Evolutionary conservation across 2,888 invertebrate species (phyloP).

Genomic region (Latrodectus elegans): DNA sequence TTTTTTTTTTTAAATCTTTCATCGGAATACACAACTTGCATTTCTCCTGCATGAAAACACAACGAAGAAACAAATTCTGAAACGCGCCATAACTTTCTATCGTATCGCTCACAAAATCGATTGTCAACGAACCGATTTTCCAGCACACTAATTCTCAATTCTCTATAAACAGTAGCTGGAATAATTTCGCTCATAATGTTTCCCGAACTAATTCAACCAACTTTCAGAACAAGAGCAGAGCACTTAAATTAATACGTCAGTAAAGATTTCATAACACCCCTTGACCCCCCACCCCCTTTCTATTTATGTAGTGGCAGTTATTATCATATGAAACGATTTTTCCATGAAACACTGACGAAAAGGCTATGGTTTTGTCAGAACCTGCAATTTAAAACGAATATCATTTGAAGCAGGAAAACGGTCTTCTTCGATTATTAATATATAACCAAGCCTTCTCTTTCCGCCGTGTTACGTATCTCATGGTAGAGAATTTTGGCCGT

Average conservation of each 20-base stretch:
- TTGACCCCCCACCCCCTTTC: background rate
- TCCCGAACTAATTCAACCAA: background rate
- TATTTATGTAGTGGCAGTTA: no score
- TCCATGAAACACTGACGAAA: no score
- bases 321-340: no score
- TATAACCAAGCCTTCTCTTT: background rate
- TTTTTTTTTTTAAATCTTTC: no score
- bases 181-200: background rate
- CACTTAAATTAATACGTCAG: slow-evolving; percentile 24
- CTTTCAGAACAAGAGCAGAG: background rate
- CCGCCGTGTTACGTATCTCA: background rate
- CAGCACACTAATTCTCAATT: no score
- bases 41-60: no score
- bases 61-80: no score
- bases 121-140: no score
- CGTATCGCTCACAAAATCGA: no score
- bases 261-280: background rate
- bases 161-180: background rate
- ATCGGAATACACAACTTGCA: no score
- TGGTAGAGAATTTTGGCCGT: background rate
- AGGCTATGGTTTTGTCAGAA: no score
- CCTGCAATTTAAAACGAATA: slow-evolving; percentile 3
- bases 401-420: background rate
- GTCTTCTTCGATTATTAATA: background rate
- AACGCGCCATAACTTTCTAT: no score